Evolutionary conservation across 64 coral and sea anemone species (phyloP).

Genomic region (Anthopleura sola): DNA sequence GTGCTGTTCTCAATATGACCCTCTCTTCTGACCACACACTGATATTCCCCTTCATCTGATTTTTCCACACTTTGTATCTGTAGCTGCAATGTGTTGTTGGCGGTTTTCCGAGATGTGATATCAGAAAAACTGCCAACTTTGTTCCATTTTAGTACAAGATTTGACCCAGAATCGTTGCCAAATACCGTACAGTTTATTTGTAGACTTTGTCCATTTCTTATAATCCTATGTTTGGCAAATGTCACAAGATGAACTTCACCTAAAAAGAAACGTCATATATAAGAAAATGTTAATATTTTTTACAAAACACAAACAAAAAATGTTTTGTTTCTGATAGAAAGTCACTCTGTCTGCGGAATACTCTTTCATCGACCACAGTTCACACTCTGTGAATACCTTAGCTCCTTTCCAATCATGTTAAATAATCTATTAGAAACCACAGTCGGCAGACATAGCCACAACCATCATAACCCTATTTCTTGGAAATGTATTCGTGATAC

Average conservation of each 20-base stretch:
- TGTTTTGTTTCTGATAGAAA: not conserved
- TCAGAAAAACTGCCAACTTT: not conserved
- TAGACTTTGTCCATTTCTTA: not conserved
- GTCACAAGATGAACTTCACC: not conserved
- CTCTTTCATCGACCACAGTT: not conserved
- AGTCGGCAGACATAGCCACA: too few relatives aligned
- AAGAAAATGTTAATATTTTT: not conserved
- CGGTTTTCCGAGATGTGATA: not conserved
- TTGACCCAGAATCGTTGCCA: not conserved
- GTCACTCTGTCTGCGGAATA: not conserved
- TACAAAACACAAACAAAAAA: not conserved
- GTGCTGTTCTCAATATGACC: not conserved
- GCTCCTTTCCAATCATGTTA: not conserved
- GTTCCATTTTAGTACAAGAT: not conserved
- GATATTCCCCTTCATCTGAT: not conserved
- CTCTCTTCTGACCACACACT: not conserved
- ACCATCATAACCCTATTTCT: not conserved
- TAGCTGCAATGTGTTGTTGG: constrained; percentile 4
- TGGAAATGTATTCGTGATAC: not conserved
- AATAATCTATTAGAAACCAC: not conserved
- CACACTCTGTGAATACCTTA: not conserved
- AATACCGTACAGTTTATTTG: not conserved
- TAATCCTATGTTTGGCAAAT: not conserved
- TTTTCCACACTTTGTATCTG: not conserved
- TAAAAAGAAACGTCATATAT: not conserved